These are phyloP conservation scores for Brachionus asplanchnoidis DNA, from an alignment of 1,140 invertebrate species.

Conservation along the genomic window DNA sequence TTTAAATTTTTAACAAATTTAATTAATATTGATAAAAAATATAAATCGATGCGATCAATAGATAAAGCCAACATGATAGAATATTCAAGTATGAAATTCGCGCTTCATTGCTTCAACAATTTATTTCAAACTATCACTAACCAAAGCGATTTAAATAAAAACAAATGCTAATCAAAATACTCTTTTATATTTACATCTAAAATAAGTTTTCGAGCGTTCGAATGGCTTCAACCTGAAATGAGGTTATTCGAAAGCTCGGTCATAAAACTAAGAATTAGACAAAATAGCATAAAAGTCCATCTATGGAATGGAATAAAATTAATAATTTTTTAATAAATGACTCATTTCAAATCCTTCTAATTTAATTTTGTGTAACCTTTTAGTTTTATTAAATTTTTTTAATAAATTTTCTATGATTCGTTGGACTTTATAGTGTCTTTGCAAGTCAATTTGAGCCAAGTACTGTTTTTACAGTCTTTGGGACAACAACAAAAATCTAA, in stretches of 20 bases:
- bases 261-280: not conserved
- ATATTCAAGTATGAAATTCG: not conserved
- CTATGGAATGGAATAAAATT: not conserved
- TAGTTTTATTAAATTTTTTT: not conserved
- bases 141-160: not conserved
- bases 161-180: not conserved
- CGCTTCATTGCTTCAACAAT: not conserved
- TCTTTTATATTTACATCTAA: not conserved
- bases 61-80: not conserved
- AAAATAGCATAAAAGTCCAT: constrained; percentile 12
- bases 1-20: not conserved
- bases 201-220: not conserved
- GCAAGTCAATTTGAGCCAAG: not conserved
- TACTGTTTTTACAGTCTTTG: not conserved
- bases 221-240: not conserved
- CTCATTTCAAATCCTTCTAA: not conserved
- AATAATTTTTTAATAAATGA: not conserved
- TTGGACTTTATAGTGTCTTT: not conserved
- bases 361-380: constrained; percentile 7
- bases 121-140: not conserved
- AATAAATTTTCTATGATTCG: not conserved
- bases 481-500: not conserved
- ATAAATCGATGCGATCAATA: not conserved
- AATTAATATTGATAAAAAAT: not conserved
- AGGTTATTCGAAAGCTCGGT: not conserved